Evolutionary conservation across 2,113 vertebrate genomes (phyloP).

Genomic region (Melanerpes formicivorus): DNA sequence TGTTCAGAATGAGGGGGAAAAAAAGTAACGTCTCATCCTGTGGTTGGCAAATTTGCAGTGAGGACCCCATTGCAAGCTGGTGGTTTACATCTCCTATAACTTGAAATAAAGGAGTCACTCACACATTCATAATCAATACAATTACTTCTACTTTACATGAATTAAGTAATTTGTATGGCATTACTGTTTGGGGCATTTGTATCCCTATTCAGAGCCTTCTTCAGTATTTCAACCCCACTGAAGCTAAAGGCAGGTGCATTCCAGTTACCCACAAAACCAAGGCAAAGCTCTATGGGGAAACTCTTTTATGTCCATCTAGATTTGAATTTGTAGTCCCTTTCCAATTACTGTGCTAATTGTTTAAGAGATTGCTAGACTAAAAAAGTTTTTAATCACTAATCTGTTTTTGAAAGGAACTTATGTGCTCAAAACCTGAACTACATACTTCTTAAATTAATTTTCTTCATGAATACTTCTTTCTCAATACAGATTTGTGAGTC

Average conservation of each 20-base stretch:
- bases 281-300: slow-evolving; percentile 60
- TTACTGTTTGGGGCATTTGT: slow-evolving; percentile 43
- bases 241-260: slow-evolving; percentile 72
- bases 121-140: slow-evolving; percentile 68
- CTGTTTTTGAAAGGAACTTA: slow-evolving; percentile 78
- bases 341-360: slow-evolving; percentile 78
- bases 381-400: slow-evolving; percentile 78
- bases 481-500: slow-evolving; percentile 71
- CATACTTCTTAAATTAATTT: slow-evolving; percentile 82
- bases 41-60: background rate
- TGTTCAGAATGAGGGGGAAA: background rate
- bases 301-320: slow-evolving; percentile 72
- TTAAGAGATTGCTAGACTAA: slow-evolving; percentile 77
- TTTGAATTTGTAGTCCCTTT: slow-evolving; percentile 74
- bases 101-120: slow-evolving; percentile 63
- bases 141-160: slow-evolving; percentile 66
- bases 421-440: slow-evolving; percentile 68
- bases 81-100: slow-evolving; percentile 40
- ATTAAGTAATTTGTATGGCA: slow-evolving; percentile 67
- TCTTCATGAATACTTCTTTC: slow-evolving; percentile 79
- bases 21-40: background rate
- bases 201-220: slow-evolving; percentile 60
- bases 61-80: background rate
- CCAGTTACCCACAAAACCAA: slow-evolving; percentile 52
- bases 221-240: slow-evolving; percentile 35